Percentiles rank a stretch among this genome's conserved stretches.
Conservation (phyloP, 2,888 invertebrate species). For the Cordylochernes scorpioides region DNA sequence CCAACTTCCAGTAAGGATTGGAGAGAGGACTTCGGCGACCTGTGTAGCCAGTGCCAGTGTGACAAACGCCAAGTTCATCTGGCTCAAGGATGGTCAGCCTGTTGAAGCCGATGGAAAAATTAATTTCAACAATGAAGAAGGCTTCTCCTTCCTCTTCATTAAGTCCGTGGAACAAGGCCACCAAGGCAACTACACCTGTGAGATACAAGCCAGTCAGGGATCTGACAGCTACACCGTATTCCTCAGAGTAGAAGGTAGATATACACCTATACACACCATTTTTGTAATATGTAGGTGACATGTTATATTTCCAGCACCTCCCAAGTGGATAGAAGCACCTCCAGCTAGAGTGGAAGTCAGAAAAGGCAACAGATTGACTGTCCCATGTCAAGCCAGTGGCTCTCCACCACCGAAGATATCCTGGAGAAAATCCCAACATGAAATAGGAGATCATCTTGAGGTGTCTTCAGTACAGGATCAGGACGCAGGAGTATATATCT, state of each 20-base stretch:
- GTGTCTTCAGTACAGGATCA: too few species aligned
- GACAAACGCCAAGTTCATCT: not conserved
- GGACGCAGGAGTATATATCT: too few species aligned
- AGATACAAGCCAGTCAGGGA: conserved; percentile 3
- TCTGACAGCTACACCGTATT: conserved; percentile 1
- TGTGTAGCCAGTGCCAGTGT: conserved; percentile 33
- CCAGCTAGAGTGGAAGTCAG: conserved; percentile 1
- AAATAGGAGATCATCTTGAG: too few species aligned
- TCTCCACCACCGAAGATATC: conserved; percentile 2
- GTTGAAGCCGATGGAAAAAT: too few species aligned
- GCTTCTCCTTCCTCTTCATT: not conserved
- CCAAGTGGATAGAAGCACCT: conserved; percentile 2
- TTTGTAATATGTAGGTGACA: too few species aligned
- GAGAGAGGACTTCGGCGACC: conserved; percentile 59
- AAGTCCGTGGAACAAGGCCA: not conserved
- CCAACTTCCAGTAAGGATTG: conserved; percentile 21
- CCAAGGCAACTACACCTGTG: conserved; percentile 2
- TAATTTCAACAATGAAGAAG: not conserved
- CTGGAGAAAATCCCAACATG: conserved; percentile 3
- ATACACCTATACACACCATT: too few species aligned
- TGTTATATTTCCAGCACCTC: conserved; percentile 2
- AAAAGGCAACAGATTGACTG: too few species aligned
- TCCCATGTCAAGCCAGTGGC: conserved; percentile 4
- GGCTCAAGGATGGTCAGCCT: conserved; percentile 3
- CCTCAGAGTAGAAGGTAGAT: conserved; percentile 1